These are phyloP conservation scores for Laodelphax striatellus DNA, from an alignment of 1,140 invertebrate genomes.

Conservation along the genomic window DNA sequence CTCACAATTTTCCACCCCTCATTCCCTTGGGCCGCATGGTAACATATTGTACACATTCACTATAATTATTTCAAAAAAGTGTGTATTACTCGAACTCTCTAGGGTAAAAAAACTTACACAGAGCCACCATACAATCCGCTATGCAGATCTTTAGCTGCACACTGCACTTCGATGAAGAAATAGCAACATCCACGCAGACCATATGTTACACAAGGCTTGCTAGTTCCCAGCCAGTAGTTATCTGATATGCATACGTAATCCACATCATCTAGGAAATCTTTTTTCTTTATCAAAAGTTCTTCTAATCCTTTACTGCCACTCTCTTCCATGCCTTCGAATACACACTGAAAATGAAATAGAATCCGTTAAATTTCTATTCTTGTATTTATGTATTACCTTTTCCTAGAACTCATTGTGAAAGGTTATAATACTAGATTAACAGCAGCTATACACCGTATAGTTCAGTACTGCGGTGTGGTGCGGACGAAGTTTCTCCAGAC, in stretches of 20 bases:
- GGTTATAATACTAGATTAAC: too few species aligned
- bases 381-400: too few species aligned
- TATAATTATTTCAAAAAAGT: too few species aligned
- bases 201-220: slow-evolving; percentile 94
- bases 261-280: slow-evolving; percentile 66
- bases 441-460: too few species aligned
- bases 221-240: slow-evolving; percentile 96
- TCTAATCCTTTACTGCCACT: slow-evolving; percentile 91
- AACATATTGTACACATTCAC: too few species aligned
- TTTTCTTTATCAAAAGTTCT: slow-evolving; percentile 66
- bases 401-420: too few species aligned
- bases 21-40: too few species aligned
- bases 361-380: too few species aligned
- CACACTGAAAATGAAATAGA: slow-evolving; percentile 48
- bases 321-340: slow-evolving; percentile 99
- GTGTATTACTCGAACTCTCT: too few species aligned
- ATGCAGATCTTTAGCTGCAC: slow-evolving; percentile 86
- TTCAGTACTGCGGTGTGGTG: too few species aligned
- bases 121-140: slow-evolving; percentile 91
- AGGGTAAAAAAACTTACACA: slow-evolving; percentile 51
- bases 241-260: slow-evolving; percentile 98
- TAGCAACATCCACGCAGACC: slow-evolving; percentile 90
- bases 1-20: too few species aligned
- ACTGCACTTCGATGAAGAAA: slow-evolving; percentile 81
- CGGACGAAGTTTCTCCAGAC: too few species aligned